Base-by-base conservation (phyloP, 2,888 invertebrate genomes). In the Lepetodrilus schrolli region DNA sequence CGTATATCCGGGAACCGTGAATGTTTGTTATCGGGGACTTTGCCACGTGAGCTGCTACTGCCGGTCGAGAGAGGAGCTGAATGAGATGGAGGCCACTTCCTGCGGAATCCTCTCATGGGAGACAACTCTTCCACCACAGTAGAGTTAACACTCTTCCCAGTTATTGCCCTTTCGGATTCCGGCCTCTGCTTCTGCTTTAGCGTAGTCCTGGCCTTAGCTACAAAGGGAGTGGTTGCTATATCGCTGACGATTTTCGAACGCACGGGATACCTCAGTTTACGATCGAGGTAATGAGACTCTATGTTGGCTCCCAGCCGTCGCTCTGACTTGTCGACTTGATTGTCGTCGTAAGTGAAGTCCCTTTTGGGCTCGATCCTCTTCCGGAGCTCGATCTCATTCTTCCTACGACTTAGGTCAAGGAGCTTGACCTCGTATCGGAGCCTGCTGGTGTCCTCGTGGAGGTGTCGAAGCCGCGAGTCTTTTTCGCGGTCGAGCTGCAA, bases 381-480 rank as follows among this genome's bases (percentile, higher is more conserved):
- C 77, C 84, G 82, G 20, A 82, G 68, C 70, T 84, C 86, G 7
- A 89, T 70, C 13, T 82, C 82, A 70, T 85, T 82, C 75, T 81
- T 84, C 34, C 85, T 83, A 48, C 82, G 82, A 47, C 87, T 84
- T 49, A 88, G 83, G 43, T 86, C 83, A 77, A 87, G 79, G 5
- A 87, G 78, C 77, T 86, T 87, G n/a, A 83, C 84, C 75, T 88
- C 85, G 68, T 87, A 84, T 8, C 85, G 77, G 4, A 88, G 78
- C 43, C 82, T 82, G 72, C 81, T 86, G 3, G 84, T 78, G 58
- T 81, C 78, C 51, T 83, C 82, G 36, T 84, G 83, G 8, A 88
- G 73, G 26, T 82, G 77, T 38, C 84, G 82, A 68, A 87, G 76
- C 21, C 75, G 77, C 47, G 78, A 74, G 17, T 71, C 76, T 36